Evolutionary conservation across 2,797 vertebrate genomes (phyloP), one percentile per base, ranked within the genome.

Genomic region (Phataginus tetradactyla): DNA sequence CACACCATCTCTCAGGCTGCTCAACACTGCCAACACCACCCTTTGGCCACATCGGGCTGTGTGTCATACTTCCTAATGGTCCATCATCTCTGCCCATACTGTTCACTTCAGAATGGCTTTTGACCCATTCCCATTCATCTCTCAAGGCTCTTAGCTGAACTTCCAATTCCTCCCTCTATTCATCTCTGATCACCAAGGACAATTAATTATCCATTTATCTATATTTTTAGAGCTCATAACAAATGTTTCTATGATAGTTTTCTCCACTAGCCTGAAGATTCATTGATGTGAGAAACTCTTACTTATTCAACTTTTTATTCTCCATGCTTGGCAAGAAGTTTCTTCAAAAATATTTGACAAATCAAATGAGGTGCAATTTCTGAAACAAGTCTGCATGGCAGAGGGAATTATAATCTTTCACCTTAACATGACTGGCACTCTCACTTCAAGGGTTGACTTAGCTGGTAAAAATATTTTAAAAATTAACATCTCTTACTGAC

Each of bases 151-250:
- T 87, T 3, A 53, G 11, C 5, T 74, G 66, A 55, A 75, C 34
- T 75, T 85, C 79, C 15, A 59, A 3, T 27, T 92, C 39, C 20
- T 81, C 23, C 18, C 18, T 95, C 34, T 86, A 55, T 69, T 93
- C 4, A 55, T 71, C 59, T 94, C 72, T 86, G 32, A 39, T 88
- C 86, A 94, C 64, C 59, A 89, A 69, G 77, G 64, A 96, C 79
- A 96, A 92, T 91, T 83, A 92, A 81, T 95, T 94, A 90, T 71
- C 86, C n/a, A 34, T 83, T 91, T 37, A 77, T 83, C 39, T 93
- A 27, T 78, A 45, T 79, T 88, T 92, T 92, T 63, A 84, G 72
- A 88, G 27, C 21, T 90, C 14, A 42, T 84, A 72, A 79, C 18
- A 89, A 89, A 37, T 88, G 27, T 92, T 86, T 86, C 86, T 86